Evolutionary conservation across 35 echinoderm and acorn worm genomes (phyloP), one percentile per base, ranked within the genome.

Genomic region (Ophiothrix spiculata): DNA sequence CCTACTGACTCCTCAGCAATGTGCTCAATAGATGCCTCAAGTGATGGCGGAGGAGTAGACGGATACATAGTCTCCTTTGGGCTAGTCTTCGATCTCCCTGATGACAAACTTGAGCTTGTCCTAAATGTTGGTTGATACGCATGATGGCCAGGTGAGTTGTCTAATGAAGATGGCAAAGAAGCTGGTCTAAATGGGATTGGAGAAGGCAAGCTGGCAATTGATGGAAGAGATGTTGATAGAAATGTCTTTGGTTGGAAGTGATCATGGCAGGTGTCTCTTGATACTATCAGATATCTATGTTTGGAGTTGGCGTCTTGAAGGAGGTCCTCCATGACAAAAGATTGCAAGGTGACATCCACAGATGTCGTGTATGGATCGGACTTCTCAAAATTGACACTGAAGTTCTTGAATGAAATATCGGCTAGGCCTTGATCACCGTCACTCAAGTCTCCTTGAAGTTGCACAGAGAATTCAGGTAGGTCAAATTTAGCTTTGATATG

Each of bases 391-490:
- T 94, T 85, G 2, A 98, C 86, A 37, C 81, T 87, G 75, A 98
- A 98, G 85, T 98, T 90, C 32, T 94, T 39, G 76, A 98, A 94
- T 64, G 83, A 80, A 0, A 98, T 76, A 63, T 86, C 81, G 39
- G 94, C 95, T 17, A 98, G 41, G 13, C 95, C 95, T 74, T 98
- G 95, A 73, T 91, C 91, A n/a, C 95, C 95, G 54, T 98, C 95
- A 25, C 85, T 91, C 1, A 93, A 82, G 63, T 98, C 92, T 19
- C 91, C 91, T 3, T 86, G 86, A 37, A 98, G 77, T 40, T 93
- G 80, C 3, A 98, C 81, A 11, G 84, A 87, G 86, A 98, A 77
- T n/a, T 88, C 84, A 10, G 95, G 95, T 23, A 98, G 89, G 56
- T 87, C 84, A 80, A 98, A 98, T 29, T 98, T 81, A 8, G 86